These are phyloP conservation scores for Hipposideros armiger DNA, from an alignment of 2,113 vertebrate species.

Conservation along the genomic window DNA sequence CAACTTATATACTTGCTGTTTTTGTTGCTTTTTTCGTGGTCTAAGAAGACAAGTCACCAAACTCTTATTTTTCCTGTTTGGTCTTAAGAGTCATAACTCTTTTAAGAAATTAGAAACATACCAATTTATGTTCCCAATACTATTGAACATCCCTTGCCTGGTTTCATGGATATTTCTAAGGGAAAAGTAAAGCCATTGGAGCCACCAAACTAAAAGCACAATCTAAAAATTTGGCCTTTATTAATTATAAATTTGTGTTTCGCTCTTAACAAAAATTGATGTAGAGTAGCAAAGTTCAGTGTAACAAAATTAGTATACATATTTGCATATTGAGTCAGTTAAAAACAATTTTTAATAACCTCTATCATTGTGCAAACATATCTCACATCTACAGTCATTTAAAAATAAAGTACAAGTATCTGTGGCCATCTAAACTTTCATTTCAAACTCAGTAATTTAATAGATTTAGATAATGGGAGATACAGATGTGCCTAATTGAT, in stretches of 20 bases:
- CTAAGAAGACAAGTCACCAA: background rate
- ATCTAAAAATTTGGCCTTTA: background rate
- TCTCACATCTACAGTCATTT: background rate
- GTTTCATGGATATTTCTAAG: background rate
- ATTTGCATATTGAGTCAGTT: background rate
- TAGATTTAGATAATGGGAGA: background rate
- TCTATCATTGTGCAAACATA: background rate
- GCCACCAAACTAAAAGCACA: background rate
- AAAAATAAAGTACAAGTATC: background rate
- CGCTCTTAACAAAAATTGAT: background rate
- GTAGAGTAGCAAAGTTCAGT: background rate
- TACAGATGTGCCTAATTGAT: background rate
- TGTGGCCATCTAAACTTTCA: background rate
- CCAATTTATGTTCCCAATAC: background rate
- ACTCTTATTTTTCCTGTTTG: background rate
- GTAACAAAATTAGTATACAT: background rate
- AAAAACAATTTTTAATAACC: background rate
- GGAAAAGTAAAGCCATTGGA: background rate
- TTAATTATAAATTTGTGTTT: background rate
- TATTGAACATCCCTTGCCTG: background rate
- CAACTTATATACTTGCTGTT: background rate
- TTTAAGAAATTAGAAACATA: background rate
- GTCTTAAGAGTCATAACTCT: background rate
- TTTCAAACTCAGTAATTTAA: background rate
- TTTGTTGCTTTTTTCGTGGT: background rate